A percentile compares a stretch with the other conserved stretches of the same genome.
phyloP scores from a whole-genome alignment of 2,797 vertebrate genomes.

The Lithobates sylvaticus region DNA sequence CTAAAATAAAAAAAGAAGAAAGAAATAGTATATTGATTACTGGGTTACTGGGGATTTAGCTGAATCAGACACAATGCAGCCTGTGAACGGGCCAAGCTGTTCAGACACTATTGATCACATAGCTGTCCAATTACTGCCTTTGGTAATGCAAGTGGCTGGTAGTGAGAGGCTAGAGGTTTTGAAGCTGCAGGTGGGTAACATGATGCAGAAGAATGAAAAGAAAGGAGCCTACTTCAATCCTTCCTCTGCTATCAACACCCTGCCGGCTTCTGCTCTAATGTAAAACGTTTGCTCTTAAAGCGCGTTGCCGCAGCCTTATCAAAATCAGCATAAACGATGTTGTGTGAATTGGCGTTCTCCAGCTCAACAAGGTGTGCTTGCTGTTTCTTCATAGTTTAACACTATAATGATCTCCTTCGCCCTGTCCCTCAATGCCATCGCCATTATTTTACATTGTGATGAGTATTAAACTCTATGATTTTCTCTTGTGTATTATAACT shows the following conservation, averaged over 20 bases:
- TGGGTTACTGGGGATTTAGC: constrained; percentile 21
- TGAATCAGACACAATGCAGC: constrained; percentile 22
- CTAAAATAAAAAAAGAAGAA: neutral
- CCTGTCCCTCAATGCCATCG: constrained; percentile 61
- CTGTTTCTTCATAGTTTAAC: constrained; percentile 67
- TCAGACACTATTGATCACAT: constrained; percentile 56
- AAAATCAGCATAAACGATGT: constrained; percentile 58
- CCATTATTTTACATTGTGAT: constrained; percentile 66
- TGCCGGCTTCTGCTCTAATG: constrained; percentile 20
- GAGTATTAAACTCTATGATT: constrained; percentile 59
- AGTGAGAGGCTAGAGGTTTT: constrained; percentile 26
- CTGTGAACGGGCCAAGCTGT: constrained; percentile 8
- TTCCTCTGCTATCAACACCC: constrained; percentile 60
- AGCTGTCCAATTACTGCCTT: constrained; percentile 51
- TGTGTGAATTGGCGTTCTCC: constrained; percentile 58
- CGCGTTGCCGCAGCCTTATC: constrained; percentile 46
- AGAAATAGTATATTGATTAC: constrained; percentile 25
- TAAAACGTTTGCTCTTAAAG: constrained; percentile 48
- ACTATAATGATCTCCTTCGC: constrained; percentile 59
- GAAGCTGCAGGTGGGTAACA: constrained; percentile 52
- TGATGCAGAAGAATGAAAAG: constrained; percentile 47
- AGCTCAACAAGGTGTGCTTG: constrained; percentile 61
- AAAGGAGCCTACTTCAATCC: constrained; percentile 40
- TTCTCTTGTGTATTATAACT: constrained; percentile 61
- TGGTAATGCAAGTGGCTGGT: constrained; percentile 45